Conservation (phyloP, 2,113 vertebrate species). For the Hucho hucho region DNA sequence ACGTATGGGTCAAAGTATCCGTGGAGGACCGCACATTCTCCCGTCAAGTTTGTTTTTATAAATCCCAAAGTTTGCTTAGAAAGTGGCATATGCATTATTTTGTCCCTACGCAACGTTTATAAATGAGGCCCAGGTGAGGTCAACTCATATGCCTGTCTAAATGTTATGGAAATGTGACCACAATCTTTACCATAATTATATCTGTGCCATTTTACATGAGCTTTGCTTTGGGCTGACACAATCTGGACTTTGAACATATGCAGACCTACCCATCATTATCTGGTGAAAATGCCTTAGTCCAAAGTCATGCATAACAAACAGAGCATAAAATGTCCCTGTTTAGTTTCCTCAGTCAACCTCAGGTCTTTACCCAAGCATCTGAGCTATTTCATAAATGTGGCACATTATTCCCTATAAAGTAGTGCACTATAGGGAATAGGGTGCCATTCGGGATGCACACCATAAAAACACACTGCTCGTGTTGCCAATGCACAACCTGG, state of each 20-base stretch:
- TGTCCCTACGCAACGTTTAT: too few species aligned
- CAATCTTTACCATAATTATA: slow-evolving; percentile 59
- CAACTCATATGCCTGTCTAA: slow-evolving; percentile 51
- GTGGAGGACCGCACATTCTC: too few species aligned
- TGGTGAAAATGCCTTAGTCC: slow-evolving; percentile 47
- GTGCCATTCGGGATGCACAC: too few species aligned
- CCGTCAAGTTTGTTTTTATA: too few species aligned
- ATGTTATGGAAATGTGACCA: slow-evolving; percentile 56
- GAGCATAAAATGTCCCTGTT: slow-evolving; percentile 56
- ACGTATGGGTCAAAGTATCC: too few species aligned
- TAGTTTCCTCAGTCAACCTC: slow-evolving; percentile 53
- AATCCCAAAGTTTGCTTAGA: too few species aligned
- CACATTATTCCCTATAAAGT: too few species aligned
- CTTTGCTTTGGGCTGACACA: slow-evolving; percentile 61
- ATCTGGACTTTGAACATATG: slow-evolving; percentile 21
- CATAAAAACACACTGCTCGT: background rate
- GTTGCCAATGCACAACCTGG: slow-evolving; percentile 49
- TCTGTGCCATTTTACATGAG: slow-evolving; percentile 43
- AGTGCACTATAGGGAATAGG: too few species aligned
- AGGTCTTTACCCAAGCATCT: slow-evolving; percentile 41
- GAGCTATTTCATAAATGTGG: slow-evolving; percentile 48
- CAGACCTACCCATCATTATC: slow-evolving; percentile 61
- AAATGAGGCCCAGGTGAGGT: slow-evolving; percentile 38
- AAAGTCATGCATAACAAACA: slow-evolving; percentile 63
- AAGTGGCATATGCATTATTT: too few species aligned